Evolutionary conservation across 2,797 vertebrate species (phyloP).

Genomic region (Pantherophis alleghaniensis): DNA sequence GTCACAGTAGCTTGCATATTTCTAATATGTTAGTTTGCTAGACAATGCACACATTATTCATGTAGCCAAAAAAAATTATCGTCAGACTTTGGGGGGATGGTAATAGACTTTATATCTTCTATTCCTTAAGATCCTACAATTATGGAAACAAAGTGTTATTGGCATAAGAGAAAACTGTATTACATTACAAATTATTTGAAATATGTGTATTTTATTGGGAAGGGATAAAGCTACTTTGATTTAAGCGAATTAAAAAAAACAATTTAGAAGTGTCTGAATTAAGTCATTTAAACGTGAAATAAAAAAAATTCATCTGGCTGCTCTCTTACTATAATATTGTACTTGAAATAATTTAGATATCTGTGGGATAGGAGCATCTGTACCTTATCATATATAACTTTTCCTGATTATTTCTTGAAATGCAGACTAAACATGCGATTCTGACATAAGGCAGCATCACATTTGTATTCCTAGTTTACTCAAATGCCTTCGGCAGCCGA

Average conservation of each 20-base stretch:
- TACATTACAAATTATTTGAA: neutral
- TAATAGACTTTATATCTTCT: neutral
- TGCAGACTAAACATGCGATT: conserved; percentile 75
- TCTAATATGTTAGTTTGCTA: neutral
- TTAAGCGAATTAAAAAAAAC: neutral
- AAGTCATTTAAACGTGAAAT: conserved; percentile 21
- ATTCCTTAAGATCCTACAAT: neutral
- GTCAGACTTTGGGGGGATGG: no score
- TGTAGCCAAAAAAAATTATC: neutral
- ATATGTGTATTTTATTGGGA: conserved; percentile 2
- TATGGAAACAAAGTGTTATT: rapidly evolving
- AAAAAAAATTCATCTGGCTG: conserved; percentile 8
- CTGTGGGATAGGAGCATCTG: conserved; percentile 70
- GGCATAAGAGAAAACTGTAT: neutral
- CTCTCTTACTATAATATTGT: conserved; percentile 50
- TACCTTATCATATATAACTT: conserved; percentile 76
- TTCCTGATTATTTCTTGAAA: conserved; percentile 75
- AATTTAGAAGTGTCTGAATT: neutral
- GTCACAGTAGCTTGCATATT: neutral
- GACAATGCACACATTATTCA: neutral
- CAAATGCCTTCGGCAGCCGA: conserved; percentile 59
- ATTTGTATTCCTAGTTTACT: conserved; percentile 74
- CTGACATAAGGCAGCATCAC: conserved; percentile 74
- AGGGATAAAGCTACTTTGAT: neutral
- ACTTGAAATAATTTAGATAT: conserved; percentile 64